These are phyloP conservation scores for Gymnocypris eckloni DNA, from an alignment of 2,797 vertebrate species.

Conservation along the genomic window DNA sequence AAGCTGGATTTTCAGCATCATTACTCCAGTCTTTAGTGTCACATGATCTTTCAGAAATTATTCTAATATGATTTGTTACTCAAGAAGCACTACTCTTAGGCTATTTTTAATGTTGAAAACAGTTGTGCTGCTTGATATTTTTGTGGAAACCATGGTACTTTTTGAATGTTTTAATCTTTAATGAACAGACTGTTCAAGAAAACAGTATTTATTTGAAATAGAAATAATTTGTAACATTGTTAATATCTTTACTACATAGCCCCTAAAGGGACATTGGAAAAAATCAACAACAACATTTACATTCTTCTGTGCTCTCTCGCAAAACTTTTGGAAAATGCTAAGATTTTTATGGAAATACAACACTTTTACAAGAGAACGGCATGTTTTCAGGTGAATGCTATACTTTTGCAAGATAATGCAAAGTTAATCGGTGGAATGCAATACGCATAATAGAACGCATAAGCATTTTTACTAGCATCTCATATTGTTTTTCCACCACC, in stretches of 20 bases:
- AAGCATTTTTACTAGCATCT: neutral
- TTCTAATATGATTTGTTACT: neutral
- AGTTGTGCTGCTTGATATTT: neutral
- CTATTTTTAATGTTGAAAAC: neutral
- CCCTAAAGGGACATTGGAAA: no score
- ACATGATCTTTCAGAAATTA: neutral
- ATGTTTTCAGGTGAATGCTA: neutral
- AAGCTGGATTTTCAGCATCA: neutral
- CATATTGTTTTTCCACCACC: neutral
- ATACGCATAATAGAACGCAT: neutral
- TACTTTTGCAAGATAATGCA: neutral
- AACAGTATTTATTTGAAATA: neutral
- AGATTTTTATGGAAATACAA: neutral
- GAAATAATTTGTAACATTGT: no score
- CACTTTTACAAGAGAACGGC: neutral
- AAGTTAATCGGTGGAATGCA: neutral
- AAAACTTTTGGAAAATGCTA: no score
- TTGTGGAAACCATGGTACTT: neutral
- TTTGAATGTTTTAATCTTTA: neutral
- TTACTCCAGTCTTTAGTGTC: neutral
- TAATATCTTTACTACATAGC: neutral
- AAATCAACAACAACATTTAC: no score
- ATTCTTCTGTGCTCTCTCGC: no score
- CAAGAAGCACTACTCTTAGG: no score
- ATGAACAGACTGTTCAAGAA: neutral